Conservation (phyloP, 2,113 vertebrate genomes). For the Syngnathoides biaculeatus region DNA sequence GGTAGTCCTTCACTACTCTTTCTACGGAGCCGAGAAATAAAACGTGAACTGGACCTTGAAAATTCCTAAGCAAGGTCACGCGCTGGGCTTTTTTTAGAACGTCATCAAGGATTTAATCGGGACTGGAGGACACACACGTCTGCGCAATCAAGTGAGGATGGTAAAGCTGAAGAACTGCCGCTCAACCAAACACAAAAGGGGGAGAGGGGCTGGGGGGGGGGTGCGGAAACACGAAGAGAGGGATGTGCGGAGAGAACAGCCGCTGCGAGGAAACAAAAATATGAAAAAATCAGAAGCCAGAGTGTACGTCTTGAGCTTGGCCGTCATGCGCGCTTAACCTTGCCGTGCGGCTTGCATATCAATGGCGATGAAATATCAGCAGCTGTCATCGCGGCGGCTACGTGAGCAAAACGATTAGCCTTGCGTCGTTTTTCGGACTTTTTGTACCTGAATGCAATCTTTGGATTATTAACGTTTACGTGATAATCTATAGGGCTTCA, state of each 20-base stretch:
- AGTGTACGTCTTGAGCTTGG: conserved; percentile 59
- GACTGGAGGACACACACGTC: conserved; percentile 17
- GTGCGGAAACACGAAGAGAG: conserved; percentile 1
- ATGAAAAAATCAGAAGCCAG: too few relatives aligned
- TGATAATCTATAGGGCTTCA: too few relatives aligned
- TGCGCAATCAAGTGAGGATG: conserved; percentile 17
- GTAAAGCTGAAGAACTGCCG: conserved; percentile 30
- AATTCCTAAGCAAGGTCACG: not conserved
- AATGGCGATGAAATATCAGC: conserved; percentile 69
- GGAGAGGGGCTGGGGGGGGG: conserved; percentile 8
- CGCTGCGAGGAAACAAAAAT: conserved; percentile 15
- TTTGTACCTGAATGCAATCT: too few relatives aligned
- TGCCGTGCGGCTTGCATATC: conserved; percentile 73
- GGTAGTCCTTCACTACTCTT: too few relatives aligned
- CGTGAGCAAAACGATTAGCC: conserved; percentile 12
- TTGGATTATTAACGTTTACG: too few relatives aligned
- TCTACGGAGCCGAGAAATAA: not conserved
- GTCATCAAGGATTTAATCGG: conserved; percentile 33
- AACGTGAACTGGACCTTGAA: not conserved
- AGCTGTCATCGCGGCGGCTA: conserved; percentile 46
- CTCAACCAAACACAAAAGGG: conserved; percentile 31
- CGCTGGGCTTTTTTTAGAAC: conserved; percentile 7
- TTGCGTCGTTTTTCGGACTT: too few relatives aligned
- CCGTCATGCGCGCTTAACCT: conserved; percentile 76
- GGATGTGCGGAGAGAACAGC: conserved; percentile 20